Percentiles rank a stretch among this genome's conserved stretches.
Conservation (phyloP, 2,888 invertebrate genomes). For the Drosophila neotestacea region DNA sequence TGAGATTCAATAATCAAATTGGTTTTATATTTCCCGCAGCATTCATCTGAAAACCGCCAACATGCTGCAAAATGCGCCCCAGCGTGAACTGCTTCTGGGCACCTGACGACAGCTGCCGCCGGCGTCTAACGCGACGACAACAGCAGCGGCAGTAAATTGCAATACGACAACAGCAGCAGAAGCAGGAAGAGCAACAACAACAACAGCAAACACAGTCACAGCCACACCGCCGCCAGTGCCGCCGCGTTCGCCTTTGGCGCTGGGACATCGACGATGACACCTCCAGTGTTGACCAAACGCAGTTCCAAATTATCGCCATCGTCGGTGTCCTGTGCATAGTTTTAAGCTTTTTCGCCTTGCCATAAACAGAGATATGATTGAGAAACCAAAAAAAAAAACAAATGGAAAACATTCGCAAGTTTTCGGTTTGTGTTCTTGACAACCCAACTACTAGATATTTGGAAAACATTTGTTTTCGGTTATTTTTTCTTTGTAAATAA, state of each 20-base stretch:
- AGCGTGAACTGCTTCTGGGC: constrained; percentile 79
- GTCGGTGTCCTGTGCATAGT: constrained; percentile 50
- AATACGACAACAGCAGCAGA: constrained; percentile 25
- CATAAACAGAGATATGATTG: constrained; percentile 26
- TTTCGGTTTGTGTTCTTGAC: constrained; percentile 35
- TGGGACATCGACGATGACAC: constrained; percentile 49
- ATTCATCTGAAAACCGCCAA: constrained; percentile 84
- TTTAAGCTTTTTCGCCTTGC: constrained; percentile 58
- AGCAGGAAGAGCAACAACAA: constrained; percentile 36
- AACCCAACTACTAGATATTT: constrained; percentile 2
- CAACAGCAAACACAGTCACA: constrained; percentile 49
- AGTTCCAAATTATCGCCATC: constrained; percentile 17
- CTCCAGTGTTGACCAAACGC: constrained; percentile 24
- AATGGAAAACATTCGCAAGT: constrained; percentile 23
- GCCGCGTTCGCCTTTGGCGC: constrained; percentile 68
- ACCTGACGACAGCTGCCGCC: constrained; percentile 82
- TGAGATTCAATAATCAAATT: background rate
- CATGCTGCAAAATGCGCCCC: constrained; percentile 83
- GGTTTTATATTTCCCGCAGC: constrained; percentile 49
- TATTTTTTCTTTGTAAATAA: constrained; percentile 62
- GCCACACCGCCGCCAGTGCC: constrained; percentile 69
- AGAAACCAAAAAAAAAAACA: constrained; percentile 6
- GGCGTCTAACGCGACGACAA: constrained; percentile 39
- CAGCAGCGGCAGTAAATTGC: constrained; percentile 42
- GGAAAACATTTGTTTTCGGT: constrained; percentile 25